Evolutionary conservation across 2,797 vertebrate genomes (phyloP).

Genomic region (Ctenopoma multispine): DNA sequence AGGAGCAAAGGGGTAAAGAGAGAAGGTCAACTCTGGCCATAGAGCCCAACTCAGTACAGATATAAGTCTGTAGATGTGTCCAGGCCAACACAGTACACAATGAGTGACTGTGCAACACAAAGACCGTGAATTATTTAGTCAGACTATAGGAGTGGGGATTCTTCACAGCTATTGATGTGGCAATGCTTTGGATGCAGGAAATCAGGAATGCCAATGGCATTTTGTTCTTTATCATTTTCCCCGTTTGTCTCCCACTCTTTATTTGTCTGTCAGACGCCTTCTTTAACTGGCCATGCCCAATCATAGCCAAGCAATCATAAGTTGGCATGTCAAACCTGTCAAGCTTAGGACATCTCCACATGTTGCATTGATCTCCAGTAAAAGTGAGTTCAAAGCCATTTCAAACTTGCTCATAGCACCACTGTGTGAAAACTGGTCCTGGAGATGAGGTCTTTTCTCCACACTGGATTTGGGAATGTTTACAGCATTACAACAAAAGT

Average conservation of each 20-base stretch:
- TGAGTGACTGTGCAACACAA: conserved; percentile 70
- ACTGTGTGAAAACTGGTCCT: no score
- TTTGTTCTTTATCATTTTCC: conserved; percentile 34
- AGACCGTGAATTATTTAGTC: conserved; percentile 65
- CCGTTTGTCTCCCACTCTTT: conserved; percentile 42
- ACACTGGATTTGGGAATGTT: no score
- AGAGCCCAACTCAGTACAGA: conserved; percentile 50
- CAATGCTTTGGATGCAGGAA: conserved; percentile 49
- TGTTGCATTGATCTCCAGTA: background rate
- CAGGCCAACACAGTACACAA: conserved; percentile 63
- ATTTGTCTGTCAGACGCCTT: conserved; percentile 23
- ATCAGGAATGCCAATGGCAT: conserved; percentile 68
- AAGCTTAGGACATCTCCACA: no score
- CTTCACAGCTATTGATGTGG: conserved; percentile 60
- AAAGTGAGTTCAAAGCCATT: background rate
- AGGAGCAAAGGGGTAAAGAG: conserved; percentile 54
- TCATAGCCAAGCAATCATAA: background rate
- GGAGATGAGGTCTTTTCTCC: no score
- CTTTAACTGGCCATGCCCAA: background rate
- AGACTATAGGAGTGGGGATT: conserved; percentile 34
- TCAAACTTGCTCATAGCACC: background rate
- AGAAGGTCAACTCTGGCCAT: conserved; percentile 71
- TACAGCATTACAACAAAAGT: no score
- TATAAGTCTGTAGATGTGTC: conserved; percentile 60
- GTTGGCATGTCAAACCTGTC: background rate